These are phyloP conservation scores for Delia radicum DNA, from an alignment of 1,140 invertebrate genomes.

Conservation along the genomic window DNA sequence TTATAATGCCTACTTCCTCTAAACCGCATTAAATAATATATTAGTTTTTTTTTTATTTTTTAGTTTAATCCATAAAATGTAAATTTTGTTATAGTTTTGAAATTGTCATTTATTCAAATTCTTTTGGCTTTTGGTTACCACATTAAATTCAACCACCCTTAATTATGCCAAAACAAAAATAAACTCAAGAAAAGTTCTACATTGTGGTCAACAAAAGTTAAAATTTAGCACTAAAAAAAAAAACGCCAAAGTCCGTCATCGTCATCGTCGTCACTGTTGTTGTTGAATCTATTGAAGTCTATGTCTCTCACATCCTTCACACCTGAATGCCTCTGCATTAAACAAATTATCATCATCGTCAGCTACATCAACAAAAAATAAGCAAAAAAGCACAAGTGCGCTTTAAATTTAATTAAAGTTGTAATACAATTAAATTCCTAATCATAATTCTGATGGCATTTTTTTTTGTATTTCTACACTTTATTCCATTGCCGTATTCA, in stretches of 20 bases:
- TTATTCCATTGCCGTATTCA: not conserved
- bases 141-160: not conserved
- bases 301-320: constrained; percentile 9
- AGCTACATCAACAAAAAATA: not conserved
- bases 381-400: not conserved
- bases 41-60: not conserved
- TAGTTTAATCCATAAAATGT: not conserved
- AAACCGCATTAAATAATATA: not conserved
- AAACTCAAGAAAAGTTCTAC: not conserved
- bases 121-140: not conserved
- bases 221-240: not conserved
- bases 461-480: too few relatives aligned
- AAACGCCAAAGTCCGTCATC: not conserved
- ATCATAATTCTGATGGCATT: constrained; percentile 9
- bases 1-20: too few relatives aligned
- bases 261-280: not conserved
- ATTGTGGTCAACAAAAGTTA: constrained; percentile 6
- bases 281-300: too few relatives aligned
- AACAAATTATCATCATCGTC: constrained; percentile 11
- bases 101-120: not conserved
- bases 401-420: constrained; percentile 15
- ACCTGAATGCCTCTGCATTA: constrained; percentile 7
- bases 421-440: constrained; percentile 22
- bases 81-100: not conserved
- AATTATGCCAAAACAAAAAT: constrained; percentile 8